Conservation (phyloP, 1,140 invertebrate genomes). For the Sweltsa coloradensis region DNA sequence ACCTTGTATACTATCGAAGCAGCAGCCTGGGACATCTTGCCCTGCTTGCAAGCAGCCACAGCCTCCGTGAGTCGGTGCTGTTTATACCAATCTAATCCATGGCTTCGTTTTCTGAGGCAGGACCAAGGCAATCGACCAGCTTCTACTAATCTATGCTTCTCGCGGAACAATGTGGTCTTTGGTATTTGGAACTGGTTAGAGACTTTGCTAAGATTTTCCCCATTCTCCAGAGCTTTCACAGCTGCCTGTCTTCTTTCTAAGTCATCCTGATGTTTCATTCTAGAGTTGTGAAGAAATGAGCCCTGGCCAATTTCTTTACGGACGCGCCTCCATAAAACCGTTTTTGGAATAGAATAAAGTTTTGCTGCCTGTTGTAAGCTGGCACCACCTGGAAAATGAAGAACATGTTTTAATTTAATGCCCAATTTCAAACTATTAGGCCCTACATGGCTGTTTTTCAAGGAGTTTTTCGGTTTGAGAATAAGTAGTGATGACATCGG, state of each 20-base stretch:
- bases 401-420: not conserved
- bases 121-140: slow-evolving; percentile 38
- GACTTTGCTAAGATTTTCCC: slow-evolving; percentile 42
- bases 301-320: slow-evolving; percentile 30
- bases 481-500: no score
- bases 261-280: slow-evolving; percentile 33
- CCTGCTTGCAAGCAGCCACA: slow-evolving; percentile 37
- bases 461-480: no score
- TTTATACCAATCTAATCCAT: slow-evolving; percentile 34
- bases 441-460: no score
- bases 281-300: slow-evolving; percentile 26
- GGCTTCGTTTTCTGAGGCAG: slow-evolving; percentile 34
- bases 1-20: slow-evolving; percentile 40
- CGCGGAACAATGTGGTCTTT: slow-evolving; percentile 43
- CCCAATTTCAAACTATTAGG: no score
- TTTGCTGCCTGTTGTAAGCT: slow-evolving; percentile 35
- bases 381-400: slow-evolving; percentile 26
- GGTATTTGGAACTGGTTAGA: slow-evolving; percentile 39
- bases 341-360: slow-evolving; percentile 43
- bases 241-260: slow-evolving; percentile 34
- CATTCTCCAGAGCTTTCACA: slow-evolving; percentile 36
- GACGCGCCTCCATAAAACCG: slow-evolving; percentile 43
- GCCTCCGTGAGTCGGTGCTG: slow-evolving; percentile 38
- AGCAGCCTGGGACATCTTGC: slow-evolving; percentile 43
- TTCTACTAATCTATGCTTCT: slow-evolving; percentile 38